A percentile compares a stretch with the other conserved stretches of the same genome.
Evolutionary conservation across 2,113 vertebrate genomes (phyloP).

Genomic region (Eptesicus fuscus): DNA sequence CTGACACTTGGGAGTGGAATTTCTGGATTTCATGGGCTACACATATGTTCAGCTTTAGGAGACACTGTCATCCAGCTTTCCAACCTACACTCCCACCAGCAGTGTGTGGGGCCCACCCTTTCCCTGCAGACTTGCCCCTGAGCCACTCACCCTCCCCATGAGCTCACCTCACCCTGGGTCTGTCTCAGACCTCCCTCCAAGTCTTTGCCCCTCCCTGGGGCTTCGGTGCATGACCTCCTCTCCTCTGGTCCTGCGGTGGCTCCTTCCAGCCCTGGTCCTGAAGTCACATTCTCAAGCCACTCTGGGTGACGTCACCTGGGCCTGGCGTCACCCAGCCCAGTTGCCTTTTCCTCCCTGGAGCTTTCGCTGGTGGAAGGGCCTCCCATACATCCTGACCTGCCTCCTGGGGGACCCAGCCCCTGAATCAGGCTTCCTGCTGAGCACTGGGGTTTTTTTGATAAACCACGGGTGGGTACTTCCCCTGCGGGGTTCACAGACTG

Average conservation of each 20-base stretch:
- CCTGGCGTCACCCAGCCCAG: too few relatives aligned
- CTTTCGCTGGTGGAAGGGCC: neutral
- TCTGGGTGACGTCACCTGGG: neutral
- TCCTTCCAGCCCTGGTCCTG: neutral
- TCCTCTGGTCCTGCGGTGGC: neutral
- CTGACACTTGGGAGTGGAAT: neutral
- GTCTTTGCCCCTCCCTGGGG: neutral
- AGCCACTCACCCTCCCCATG: rapidly evolving
- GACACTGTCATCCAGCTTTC: neutral
- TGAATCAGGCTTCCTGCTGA: neutral
- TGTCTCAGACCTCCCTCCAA: neutral
- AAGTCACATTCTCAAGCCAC: neutral
- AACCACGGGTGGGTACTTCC: neutral
- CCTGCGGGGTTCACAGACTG: rapidly evolving
- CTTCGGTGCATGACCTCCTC: neutral
- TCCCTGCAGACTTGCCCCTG: neutral
- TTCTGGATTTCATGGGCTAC: neutral
- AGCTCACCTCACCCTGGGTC: neutral
- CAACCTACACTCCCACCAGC: neutral
- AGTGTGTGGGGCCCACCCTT: neutral
- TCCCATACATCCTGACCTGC: neutral
- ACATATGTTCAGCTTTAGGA: neutral
- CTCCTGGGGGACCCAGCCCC: rapidly evolving
- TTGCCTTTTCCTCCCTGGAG: neutral
- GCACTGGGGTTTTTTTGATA: neutral